Conservation (phyloP, 2,113 vertebrate genomes). For the Oryzias javanicus region DNA sequence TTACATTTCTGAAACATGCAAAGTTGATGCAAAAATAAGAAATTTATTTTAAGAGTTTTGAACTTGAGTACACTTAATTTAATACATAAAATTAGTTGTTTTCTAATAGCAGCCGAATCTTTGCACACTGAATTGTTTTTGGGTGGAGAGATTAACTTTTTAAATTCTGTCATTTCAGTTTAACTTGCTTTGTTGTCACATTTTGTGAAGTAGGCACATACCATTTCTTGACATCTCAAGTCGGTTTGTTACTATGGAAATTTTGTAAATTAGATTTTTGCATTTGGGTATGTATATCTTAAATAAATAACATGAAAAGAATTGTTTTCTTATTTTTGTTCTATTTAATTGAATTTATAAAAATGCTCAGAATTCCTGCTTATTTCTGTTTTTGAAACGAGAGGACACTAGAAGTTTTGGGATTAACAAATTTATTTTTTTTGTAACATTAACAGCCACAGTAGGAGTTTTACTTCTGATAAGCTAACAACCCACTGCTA, state of each 20-base stretch:
- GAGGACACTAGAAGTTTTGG: no score
- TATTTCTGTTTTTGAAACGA: neutral
- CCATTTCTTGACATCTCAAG: constrained; percentile 60
- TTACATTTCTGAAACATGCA: constrained; percentile 31
- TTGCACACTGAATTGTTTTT: no score
- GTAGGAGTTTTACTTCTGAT: constrained; percentile 1
- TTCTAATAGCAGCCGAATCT: constrained; percentile 20
- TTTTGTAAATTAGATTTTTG: constrained; percentile 83
- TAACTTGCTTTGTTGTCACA: constrained; percentile 18
- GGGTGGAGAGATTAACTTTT: constrained; percentile 14
- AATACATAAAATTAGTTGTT: neutral
- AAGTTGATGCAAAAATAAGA: constrained; percentile 31
- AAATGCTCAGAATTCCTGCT: neutral
- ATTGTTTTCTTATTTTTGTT: neutral
- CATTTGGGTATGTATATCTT: constrained; percentile 77
- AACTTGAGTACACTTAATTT: neutral
- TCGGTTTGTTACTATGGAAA: constrained; percentile 67
- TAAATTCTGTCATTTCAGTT: constrained; percentile 19
- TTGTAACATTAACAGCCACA: no score
- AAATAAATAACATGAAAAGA: constrained; percentile 64
- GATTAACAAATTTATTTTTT: no score
- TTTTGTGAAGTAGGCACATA: constrained; percentile 42
- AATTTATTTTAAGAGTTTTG: constrained; percentile 39
- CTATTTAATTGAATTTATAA: neutral
- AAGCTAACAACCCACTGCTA: neutral